phyloP scores from a whole-genome alignment of 53 echinoderm and acorn worm species.

The Patiria pectinifera region DNA sequence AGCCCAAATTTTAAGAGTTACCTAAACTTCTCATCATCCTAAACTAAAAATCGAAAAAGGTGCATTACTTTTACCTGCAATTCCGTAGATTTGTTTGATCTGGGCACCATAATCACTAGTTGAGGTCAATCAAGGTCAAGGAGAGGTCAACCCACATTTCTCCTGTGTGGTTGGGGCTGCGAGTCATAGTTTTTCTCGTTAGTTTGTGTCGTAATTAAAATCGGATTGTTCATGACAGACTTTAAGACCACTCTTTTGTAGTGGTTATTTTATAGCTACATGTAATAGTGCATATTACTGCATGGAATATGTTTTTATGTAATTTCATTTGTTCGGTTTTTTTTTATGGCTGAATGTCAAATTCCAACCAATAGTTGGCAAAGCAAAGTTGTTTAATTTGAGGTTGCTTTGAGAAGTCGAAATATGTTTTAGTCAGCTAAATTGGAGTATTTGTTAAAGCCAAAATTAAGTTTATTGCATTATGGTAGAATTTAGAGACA shows the following conservation, averaged over 20 bases:
- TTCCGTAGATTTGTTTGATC: too few relatives aligned
- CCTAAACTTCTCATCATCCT: too few relatives aligned
- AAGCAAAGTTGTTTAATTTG: background rate
- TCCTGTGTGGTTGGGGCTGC: background rate
- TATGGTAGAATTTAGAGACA: background rate
- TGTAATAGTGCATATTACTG: conserved; percentile 18
- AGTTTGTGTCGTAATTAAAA: too few relatives aligned
- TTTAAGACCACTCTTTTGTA: conserved; percentile 19
- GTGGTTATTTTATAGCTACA: conserved; percentile 39
- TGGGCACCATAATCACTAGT: too few relatives aligned
- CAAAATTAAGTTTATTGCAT: background rate
- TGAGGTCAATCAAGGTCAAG: too few relatives aligned
- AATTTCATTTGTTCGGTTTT: background rate
- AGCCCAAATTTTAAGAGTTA: too few relatives aligned
- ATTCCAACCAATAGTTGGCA: conserved; percentile 13
- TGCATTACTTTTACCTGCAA: too few relatives aligned
- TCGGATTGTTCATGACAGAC: conserved; percentile 31
- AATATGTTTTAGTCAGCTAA: background rate
- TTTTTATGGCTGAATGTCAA: background rate
- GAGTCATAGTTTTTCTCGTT: background rate
- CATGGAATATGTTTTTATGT: conserved; percentile 16
- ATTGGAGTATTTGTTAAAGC: background rate
- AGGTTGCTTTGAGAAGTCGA: background rate
- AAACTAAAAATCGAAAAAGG: too few relatives aligned
- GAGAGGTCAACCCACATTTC: background rate